phyloP scores from a whole-genome alignment of 2,888 invertebrate species.

The Sthenelais limicola region DNA sequence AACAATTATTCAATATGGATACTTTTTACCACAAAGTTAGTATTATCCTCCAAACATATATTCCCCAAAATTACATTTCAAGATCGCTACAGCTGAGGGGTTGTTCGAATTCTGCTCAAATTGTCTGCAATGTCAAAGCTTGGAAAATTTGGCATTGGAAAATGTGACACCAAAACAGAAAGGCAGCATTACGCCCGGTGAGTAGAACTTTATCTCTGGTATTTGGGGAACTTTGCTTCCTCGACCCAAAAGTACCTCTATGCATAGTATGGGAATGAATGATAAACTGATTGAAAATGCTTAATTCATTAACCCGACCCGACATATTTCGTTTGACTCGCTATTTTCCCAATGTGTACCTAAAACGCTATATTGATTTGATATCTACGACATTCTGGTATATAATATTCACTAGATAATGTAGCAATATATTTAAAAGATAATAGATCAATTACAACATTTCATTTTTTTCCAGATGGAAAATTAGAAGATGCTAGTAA shows the following conservation, averaged over 20 bases:
- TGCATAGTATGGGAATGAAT: neutral
- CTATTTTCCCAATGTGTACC: no score
- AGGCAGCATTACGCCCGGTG: neutral
- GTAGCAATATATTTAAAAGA: neutral
- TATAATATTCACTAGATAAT: neutral
- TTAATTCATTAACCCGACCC: no score
- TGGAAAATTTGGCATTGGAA: neutral
- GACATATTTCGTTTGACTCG: no score
- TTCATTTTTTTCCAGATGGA: neutral
- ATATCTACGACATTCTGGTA: neutral
- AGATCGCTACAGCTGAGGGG: neutral
- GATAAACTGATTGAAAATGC: no score
- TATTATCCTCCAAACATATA: neutral
- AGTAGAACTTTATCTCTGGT: neutral
- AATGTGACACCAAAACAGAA: neutral
- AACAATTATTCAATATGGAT: neutral
- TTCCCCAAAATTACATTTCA: neutral
- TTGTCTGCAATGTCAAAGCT: neutral
- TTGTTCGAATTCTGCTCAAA: neutral
- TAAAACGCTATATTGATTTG: no score
- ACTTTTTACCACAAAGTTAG: neutral
- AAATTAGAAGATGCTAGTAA: slow-evolving; percentile 1
- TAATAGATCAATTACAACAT: no score
- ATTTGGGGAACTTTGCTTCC: neutral
- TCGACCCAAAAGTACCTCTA: neutral